Base-by-base conservation (phyloP, 2,888 invertebrate genomes). In the Drosophila nigricruria region DNA sequence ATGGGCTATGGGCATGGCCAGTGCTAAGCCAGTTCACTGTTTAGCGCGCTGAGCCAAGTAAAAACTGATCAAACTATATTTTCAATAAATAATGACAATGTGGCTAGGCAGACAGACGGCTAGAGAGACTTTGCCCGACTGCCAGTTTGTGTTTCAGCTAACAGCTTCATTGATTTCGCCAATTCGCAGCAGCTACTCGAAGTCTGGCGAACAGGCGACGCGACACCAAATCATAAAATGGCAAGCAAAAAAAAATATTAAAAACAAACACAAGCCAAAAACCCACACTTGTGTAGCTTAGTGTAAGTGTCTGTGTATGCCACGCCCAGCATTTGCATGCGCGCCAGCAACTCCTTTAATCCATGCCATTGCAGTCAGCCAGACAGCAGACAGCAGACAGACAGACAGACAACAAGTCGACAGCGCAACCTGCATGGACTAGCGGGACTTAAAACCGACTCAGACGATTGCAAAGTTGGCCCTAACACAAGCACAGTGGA, bases 21-120 rank as follows among this genome's bases (percentile, higher is more conserved):
- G 25, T 40, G 63, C 70, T 67, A 63, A 64, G 53, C 65, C 53
- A 65, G 81, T 77, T 75, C 77, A 77, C 64, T 77, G 61, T 56
- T 58, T 57, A 49, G 60, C 25, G 50, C 58, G 25, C 57, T 52
- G 61, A 49, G 56, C 52, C 62, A 74, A 81, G 81, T 87, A 78
- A 82, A 87, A 89, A 85, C 85, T 86, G 83, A 88, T 89, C 88
- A 86, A 86, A 86, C 90, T 80, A 89, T 89, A 85, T 89, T 86
- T 85, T 89, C 83, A 89, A 88, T 86, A 86, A 82, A 88, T 88
- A 89, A 80, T 86, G 78, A 78, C 89, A 54, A 30, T 32, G 3
- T 34, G 43, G n/a, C 16, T 12, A 16, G 40, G 10, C 12, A 9
- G 30, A n/a, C 30, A 32, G 34, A 32, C 16, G 47, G 18, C 2